These are phyloP conservation scores for Cheilosia grossa DNA, from an alignment of 2,888 invertebrate species.

Conservation along the genomic window DNA sequence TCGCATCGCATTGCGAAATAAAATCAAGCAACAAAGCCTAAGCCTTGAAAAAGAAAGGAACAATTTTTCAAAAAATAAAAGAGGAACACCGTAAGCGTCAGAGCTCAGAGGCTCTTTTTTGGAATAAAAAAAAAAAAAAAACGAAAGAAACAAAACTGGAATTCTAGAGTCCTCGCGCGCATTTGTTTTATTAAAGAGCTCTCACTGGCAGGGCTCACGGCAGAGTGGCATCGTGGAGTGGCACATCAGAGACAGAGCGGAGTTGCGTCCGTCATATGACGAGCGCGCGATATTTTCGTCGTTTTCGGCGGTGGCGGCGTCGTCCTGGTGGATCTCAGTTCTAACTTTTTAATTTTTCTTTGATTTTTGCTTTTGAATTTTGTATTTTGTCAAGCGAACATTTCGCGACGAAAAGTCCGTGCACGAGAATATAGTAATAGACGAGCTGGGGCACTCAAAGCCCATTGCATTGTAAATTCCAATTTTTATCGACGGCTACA, in stretches of 20 bases:
- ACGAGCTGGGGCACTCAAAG: constrained; percentile 61
- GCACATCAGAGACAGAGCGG: constrained; percentile 23
- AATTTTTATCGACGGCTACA: constrained; percentile 71
- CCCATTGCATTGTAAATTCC: constrained; percentile 73
- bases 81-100: constrained; percentile 28
- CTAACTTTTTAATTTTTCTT: constrained; percentile 75
- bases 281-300: constrained; percentile 56
- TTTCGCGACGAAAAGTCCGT: constrained; percentile 68
- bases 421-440: constrained; percentile 57
- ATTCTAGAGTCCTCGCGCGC: constrained; percentile 62
- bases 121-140: constrained; percentile 37
- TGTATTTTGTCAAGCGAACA: constrained; percentile 73
- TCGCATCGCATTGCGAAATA: constrained; percentile 65
- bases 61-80: neutral
- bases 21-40: constrained; percentile 73
- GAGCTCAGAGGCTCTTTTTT: constrained; percentile 44
- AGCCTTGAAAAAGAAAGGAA: constrained; percentile 65
- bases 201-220: constrained; percentile 28
- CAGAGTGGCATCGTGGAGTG: constrained; percentile 19
- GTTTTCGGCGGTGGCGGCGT: constrained; percentile 27
- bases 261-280: constrained; percentile 37
- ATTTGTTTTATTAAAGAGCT: constrained; percentile 74
- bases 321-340: constrained; percentile 57
- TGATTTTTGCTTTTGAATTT: constrained; percentile 73
- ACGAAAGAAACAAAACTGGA: constrained; percentile 65